Evolutionary conservation across 2,888 invertebrate species (phyloP).

Genomic region (Minunthozetes semirufus): DNA sequence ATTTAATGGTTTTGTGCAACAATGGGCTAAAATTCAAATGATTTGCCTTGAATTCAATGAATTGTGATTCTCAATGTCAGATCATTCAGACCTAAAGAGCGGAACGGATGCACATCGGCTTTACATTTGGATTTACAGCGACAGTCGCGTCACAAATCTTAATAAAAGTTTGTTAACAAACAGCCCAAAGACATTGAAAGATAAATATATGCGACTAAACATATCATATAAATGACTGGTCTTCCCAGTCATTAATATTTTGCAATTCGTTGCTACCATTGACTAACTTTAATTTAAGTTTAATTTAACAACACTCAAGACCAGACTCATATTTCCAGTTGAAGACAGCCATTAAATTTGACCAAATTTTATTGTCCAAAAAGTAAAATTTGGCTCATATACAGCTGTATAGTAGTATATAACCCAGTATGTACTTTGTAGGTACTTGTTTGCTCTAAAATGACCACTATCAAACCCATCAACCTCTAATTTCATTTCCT

Average conservation of each 20-base stretch:
- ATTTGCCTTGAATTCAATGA: conserved; percentile 3
- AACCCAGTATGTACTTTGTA: too few species aligned
- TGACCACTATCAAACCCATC: too few species aligned
- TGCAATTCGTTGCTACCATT: too few species aligned
- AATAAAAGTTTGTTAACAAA: conserved; percentile 21
- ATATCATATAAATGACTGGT: conserved; percentile 1
- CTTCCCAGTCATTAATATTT: background rate
- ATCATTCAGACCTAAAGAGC: background rate
- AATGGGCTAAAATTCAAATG: background rate
- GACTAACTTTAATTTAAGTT: too few species aligned
- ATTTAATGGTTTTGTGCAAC: background rate
- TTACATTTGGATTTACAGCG: background rate
- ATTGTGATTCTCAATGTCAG: conserved; percentile 14
- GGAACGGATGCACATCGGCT: background rate
- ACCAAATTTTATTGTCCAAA: too few species aligned
- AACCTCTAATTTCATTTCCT: too few species aligned
- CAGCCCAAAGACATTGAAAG: conserved; percentile 6
- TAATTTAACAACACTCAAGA: too few species aligned
- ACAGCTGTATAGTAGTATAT: too few species aligned
- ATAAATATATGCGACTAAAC: background rate
- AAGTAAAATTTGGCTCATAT: too few species aligned
- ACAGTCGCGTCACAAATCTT: background rate
- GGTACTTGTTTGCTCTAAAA: too few species aligned
- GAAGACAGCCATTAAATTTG: too few species aligned
- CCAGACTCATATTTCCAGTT: too few species aligned